These are phyloP conservation scores for Pygathrix nemaeus DNA, from an alignment of 2,113 vertebrate species.

Conservation along the genomic window DNA sequence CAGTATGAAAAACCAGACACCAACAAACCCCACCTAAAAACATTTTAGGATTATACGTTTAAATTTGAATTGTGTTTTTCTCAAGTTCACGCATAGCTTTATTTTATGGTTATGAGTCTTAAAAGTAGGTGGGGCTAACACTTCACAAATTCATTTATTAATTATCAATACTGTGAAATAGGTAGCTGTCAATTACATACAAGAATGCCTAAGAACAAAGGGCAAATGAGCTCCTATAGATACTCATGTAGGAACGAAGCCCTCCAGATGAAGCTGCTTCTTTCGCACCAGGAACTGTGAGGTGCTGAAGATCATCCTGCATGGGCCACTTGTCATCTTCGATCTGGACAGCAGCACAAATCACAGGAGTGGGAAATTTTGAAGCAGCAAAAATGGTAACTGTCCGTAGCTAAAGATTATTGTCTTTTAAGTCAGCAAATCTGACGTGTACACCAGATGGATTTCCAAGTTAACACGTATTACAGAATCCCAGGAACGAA, in stretches of 20 bases:
- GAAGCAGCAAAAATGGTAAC: neutral
- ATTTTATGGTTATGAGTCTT: neutral
- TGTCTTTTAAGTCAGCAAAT: neutral
- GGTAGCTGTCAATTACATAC: neutral
- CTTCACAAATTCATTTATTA: neutral
- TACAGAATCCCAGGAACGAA: neutral
- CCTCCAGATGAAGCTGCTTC: neutral
- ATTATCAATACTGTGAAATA: neutral
- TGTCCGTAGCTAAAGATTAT: neutral
- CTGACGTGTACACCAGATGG: neutral
- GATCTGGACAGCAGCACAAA: neutral
- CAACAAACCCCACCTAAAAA: neutral
- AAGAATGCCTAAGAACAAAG: neutral
- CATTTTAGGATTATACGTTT: neutral
- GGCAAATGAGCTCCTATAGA: neutral
- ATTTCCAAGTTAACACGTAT: neutral
- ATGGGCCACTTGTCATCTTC: neutral
- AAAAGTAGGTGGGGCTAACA: neutral
- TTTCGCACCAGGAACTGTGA: neutral
- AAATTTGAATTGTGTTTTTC: conserved; percentile 23
- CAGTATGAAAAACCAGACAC: neutral
- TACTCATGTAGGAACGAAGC: neutral
- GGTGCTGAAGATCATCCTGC: neutral
- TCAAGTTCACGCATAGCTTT: conserved; percentile 23
- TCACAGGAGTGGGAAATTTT: neutral